A percentile compares a stretch with the other conserved stretches of the same genome.
Conservation (phyloP, 2,113 vertebrate genomes). For the Corvus moneduloides region DNA sequence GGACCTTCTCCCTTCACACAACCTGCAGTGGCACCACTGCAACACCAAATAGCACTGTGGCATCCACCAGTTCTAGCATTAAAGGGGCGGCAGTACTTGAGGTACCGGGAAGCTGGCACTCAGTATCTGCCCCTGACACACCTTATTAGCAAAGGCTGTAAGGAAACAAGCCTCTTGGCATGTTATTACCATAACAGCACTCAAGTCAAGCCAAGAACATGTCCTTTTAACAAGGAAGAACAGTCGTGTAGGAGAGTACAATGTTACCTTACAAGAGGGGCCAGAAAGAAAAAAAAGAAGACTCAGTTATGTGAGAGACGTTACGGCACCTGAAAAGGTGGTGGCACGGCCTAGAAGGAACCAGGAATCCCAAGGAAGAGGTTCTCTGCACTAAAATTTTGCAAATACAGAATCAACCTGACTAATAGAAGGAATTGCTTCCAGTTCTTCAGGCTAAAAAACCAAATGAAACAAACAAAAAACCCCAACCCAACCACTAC, state of each 20-base stretch:
- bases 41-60: background rate
- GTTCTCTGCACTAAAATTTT: background rate
- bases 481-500: background rate
- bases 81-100: background rate
- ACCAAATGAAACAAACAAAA: background rate
- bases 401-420: background rate
- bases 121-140: background rate
- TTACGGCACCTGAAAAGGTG: background rate
- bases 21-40: background rate
- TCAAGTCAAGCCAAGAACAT: background rate
- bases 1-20: background rate
- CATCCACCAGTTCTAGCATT: background rate
- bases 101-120: rapidly evolving
- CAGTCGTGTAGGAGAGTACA: background rate
- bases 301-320: background rate
- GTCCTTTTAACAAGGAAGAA: background rate
- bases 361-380: background rate
- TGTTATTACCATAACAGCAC: background rate
- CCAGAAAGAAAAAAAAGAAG: background rate
- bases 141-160: background rate
- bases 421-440: background rate
- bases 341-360: background rate
- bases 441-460: background rate
- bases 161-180: background rate
- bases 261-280: background rate